Evolutionary conservation across 1,140 invertebrate genomes (phyloP), one percentile per base, ranked within the genome.

Genomic region (Aphis craccivora): DNA sequence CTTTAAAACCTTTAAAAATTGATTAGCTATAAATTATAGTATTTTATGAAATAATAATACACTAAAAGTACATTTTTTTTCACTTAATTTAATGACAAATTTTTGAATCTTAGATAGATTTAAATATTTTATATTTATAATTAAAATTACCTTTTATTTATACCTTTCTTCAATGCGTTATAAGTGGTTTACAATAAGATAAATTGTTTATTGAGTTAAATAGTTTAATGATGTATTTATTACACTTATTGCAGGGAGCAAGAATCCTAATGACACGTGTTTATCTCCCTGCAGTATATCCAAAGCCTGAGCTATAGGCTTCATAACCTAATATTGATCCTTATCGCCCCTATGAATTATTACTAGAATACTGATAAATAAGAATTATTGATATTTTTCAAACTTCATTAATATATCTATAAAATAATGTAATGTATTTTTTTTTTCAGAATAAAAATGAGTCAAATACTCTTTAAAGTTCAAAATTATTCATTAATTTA

Each of bases 201-300:
- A 84, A 43, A 83, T 83, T 43, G 37, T 84, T 43, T 40, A 84
- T 43, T 40, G 43, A 22, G 40, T 84, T 84, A 25, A 84, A 84
- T 84, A 22, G 40, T 84, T 84, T 43, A 84, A 84, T 84, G 83
- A 84, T 84, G 43, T 84, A 84, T 43, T 43, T 84, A 84, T 84
- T 84, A 84, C 40, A 84, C 37, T 84, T 84, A 43, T 84, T 84
- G 40, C 43, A 5, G 37, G 37, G 83, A 84, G 83, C 40, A 84
- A 7, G 37, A 23, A 84, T 22, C 83, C 83, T 84, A 84, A 84
- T 43, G 37, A 84, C 83, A 84, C 81, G 40, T 84, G 37, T 84
- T 84, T 84, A 40, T 84, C 83, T 84, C 81, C 83, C 83, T 84
- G 40, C 37, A 43, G 83, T 84, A 84, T 84, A 43, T 84, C 35